Conservation (phyloP, 2,888 invertebrate species). For the Epirrhoe alternata region DNA sequence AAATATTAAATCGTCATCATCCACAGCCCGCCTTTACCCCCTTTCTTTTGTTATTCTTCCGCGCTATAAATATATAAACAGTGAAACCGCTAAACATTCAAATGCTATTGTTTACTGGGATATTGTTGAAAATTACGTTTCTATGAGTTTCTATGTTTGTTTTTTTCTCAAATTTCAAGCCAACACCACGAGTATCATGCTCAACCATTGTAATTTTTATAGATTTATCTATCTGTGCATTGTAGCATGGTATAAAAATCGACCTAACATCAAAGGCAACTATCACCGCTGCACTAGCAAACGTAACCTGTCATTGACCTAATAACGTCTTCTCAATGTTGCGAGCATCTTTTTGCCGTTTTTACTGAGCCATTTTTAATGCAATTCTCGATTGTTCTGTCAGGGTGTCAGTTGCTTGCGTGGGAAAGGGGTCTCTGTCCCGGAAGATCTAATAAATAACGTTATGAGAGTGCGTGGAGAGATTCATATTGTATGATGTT, state of each 20-base stretch:
- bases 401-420: slow-evolving; percentile 48
- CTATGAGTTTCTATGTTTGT: neutral
- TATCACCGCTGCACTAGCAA: slow-evolving; percentile 24
- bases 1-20: neutral
- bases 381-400: slow-evolving; percentile 61
- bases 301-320: slow-evolving; percentile 35
- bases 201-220: neutral
- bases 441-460: slow-evolving; percentile 58
- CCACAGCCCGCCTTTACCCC: no score
- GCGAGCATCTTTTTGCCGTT: slow-evolving; percentile 47
- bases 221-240: neutral
- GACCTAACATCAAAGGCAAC: slow-evolving; percentile 17
- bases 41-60: no score
- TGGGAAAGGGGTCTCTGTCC: slow-evolving; percentile 62
- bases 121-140: neutral
- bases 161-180: neutral
- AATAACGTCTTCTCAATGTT: slow-evolving; percentile 41
- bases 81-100: no score
- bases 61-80: no score
- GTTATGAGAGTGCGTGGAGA: slow-evolving; percentile 53
- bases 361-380: slow-evolving; percentile 52
- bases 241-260: neutral
- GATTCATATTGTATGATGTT: slow-evolving; percentile 45
- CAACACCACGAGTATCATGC: neutral
- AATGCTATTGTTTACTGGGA: no score